Base-by-base conservation (phyloP, 2,113 vertebrate genomes). In the Cheilinus undulatus region DNA sequence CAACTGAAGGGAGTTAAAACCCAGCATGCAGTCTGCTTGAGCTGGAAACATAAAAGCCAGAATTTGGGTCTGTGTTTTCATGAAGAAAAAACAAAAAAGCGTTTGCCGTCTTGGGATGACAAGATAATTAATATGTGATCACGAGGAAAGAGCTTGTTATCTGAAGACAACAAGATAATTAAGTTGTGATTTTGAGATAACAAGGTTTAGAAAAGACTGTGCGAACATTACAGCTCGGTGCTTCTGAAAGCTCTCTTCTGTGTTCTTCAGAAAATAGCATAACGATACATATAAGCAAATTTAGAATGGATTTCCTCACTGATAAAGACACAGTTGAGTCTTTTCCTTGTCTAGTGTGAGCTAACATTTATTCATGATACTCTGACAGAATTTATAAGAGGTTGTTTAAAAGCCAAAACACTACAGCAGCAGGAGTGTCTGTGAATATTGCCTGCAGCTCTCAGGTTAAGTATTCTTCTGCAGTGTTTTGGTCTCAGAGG, bases 161-260 rank as follows among this genome's bases (percentile, higher is more conserved):
- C 56, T 57, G 28, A 20, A 68, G 83, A 86, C 77, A 75, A 82
- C 75, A 70, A 70, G 66, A 78, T 84, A 74, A 89, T 85, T 62
- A 80, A 60, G 68, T 69, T 78, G 67, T 73, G 59, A 85, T 69
- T 34, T 56, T 45, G 50, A 73, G 76, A 85, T 78, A 80, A 86
- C 67, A 42, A 46, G 65, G 57, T 69, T 51, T 27, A 36, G 60
- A 30, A 51, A 65, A 72, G 32, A 76, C 26, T 30, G 56, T 43
- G 28, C 20, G 27, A 11, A 49, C 22, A 7, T 62, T 45, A 73
- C 53, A 78, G 56, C 34, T 27, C 56, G 3, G 40, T 14, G 2
- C 14, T 17, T 42, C 4, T 17, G 40, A 42, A 1, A 42, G 40
- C 40, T 42, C 19, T 15, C 40, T 17, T 42, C 17, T 42, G 40